phyloP scores from a whole-genome alignment of 2,888 invertebrate species.

The Ephialtes manifestator region DNA sequence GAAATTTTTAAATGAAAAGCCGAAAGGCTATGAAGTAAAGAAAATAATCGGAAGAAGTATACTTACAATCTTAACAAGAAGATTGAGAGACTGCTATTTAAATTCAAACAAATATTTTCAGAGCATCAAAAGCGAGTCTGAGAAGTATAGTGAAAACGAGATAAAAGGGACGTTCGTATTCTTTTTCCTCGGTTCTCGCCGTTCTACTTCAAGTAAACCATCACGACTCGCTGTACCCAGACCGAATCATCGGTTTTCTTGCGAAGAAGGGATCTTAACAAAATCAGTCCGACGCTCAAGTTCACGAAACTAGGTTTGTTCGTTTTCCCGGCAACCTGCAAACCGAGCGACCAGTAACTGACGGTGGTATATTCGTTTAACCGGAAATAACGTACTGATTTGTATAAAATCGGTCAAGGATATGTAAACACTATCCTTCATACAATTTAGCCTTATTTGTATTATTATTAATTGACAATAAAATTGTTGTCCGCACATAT shows the following conservation, averaged over 20 bases:
- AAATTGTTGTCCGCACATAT: too few relatives aligned
- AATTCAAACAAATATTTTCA: slow-evolving; percentile 28
- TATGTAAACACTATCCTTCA: too few relatives aligned
- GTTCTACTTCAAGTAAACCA: background rate
- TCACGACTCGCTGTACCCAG: slow-evolving; percentile 6
- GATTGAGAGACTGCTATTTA: background rate
- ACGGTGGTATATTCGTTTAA: too few relatives aligned
- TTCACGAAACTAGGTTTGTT: slow-evolving; percentile 33
- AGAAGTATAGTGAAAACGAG: background rate
- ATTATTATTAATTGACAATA: too few relatives aligned
- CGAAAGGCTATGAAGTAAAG: background rate
- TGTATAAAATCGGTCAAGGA: too few relatives aligned
- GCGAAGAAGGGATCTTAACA: slow-evolving; percentile 56
- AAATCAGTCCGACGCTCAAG: slow-evolving; percentile 50
- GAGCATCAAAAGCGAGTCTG: background rate
- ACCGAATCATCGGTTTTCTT: slow-evolving; percentile 52
- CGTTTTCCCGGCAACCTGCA: too few relatives aligned
- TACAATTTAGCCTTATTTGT: too few relatives aligned
- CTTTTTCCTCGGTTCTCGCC: background rate
- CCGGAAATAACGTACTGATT: too few relatives aligned
- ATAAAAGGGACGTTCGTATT: slow-evolving; percentile 5
- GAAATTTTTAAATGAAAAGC: too few relatives aligned
- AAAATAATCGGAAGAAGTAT: background rate
- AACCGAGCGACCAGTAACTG: too few relatives aligned
- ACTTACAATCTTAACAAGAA: background rate